Conservation (phyloP, 2,888 invertebrate genomes). For the Plebejus melissa region DNA sequence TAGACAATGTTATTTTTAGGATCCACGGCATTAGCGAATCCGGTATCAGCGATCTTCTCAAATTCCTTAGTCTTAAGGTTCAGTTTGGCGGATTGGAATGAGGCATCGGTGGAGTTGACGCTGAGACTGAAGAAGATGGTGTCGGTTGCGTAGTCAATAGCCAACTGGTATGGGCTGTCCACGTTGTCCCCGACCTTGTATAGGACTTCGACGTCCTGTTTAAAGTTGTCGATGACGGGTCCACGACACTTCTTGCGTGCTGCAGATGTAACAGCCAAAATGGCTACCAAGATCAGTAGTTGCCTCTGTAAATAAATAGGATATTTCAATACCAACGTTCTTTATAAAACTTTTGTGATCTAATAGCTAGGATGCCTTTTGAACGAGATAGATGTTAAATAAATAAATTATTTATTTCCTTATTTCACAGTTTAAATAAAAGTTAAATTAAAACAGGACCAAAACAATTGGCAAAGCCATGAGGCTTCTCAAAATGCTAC, state of each 20-base stretch:
- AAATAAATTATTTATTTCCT: too few species aligned
- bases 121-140: slow-evolving; percentile 57
- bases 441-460: not conserved
- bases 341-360: too few species aligned
- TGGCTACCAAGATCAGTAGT: not conserved
- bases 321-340: too few species aligned
- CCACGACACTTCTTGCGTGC: not conserved
- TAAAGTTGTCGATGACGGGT: not conserved
- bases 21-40: slow-evolving; percentile 59
- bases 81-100: slow-evolving; percentile 49
- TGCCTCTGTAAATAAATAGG: not conserved
- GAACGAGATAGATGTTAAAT: too few species aligned
- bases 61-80: slow-evolving; percentile 51
- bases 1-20: slow-evolving; percentile 47
- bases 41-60: slow-evolving; percentile 44
- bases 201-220: not conserved
- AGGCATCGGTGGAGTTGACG: slow-evolving; percentile 32
- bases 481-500: not conserved
- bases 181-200: slow-evolving; percentile 32
- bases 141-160: slow-evolving; percentile 56
- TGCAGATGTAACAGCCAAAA: not conserved
- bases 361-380: too few species aligned
- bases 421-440: too few species aligned
- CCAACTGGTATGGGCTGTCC: slow-evolving; percentile 54
- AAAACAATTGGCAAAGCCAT: not conserved